Conservation (phyloP, 2,888 invertebrate species). For the Incurvaria masculella region DNA sequence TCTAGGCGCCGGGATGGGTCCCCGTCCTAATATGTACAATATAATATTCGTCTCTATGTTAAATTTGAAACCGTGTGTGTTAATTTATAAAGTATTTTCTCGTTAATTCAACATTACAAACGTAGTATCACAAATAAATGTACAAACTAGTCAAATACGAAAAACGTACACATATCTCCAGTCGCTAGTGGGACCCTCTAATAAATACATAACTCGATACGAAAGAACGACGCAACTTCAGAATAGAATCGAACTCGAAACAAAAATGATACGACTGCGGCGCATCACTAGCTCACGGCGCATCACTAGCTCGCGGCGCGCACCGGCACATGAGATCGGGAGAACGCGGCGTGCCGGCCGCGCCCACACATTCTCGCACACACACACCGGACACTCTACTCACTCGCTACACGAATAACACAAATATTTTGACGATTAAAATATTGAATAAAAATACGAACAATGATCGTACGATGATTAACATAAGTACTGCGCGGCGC, state of each 20-base stretch:
- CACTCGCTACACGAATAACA: conserved; percentile 20
- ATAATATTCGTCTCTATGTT: conserved; percentile 27
- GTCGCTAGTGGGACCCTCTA: conserved; percentile 38
- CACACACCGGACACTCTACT: conserved; percentile 33
- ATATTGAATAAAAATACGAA: conserved; percentile 33
- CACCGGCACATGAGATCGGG: conserved; percentile 38
- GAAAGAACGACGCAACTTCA: conserved; percentile 49
- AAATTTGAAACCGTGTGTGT: conserved; percentile 41
- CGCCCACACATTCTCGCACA: neutral
- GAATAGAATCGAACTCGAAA: conserved; percentile 53
- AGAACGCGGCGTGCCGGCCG: neutral
- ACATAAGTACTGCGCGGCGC: conserved; percentile 34
- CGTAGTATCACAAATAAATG: conserved; percentile 60
- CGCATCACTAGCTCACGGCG: conserved; percentile 33
- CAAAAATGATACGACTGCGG: conserved; percentile 44
- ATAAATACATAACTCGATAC: conserved; percentile 47
- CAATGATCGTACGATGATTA: conserved; percentile 35
- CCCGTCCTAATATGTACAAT: conserved; percentile 18
- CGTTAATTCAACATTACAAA: conserved; percentile 54
- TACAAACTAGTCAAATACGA: conserved; percentile 55
- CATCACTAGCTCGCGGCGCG: conserved; percentile 37
- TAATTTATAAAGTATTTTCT: conserved; percentile 49
- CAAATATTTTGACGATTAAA: conserved; percentile 18
- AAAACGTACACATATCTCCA: conserved; percentile 42
- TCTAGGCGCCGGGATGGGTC: neutral